Percentiles rank a stretch among this genome's conserved stretches.
Evolutionary conservation across 2,797 vertebrate genomes (phyloP).

Genomic region (Sebastes flavidus): DNA sequence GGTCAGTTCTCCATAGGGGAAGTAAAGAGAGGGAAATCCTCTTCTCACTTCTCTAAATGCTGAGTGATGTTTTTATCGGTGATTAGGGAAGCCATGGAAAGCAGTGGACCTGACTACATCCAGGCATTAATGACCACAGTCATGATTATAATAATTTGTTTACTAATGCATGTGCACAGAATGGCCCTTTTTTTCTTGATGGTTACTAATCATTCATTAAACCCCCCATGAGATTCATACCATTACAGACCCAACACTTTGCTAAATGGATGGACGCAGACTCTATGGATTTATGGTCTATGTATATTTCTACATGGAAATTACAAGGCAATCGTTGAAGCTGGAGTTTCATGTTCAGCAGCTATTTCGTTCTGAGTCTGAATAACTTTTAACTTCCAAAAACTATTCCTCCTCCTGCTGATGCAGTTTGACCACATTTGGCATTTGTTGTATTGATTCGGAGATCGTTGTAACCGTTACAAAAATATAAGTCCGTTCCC

Average conservation of each 20-base stretch:
- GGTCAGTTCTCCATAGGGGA: not conserved
- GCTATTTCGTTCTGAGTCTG: not conserved
- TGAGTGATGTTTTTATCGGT: fast-evolving
- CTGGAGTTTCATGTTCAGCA: not conserved
- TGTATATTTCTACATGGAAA: not conserved
- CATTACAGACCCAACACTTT: too few relatives aligned
- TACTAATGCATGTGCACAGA: not conserved
- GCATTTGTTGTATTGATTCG: not conserved
- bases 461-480: not conserved
- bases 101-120: not conserved
- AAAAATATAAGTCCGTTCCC: not conserved
- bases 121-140: not conserved
- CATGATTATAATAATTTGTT: not conserved
- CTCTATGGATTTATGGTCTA: not conserved
- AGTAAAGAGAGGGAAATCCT: not conserved
- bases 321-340: not conserved
- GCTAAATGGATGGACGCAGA: not conserved
- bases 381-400: not conserved
- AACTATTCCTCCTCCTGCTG: not conserved
- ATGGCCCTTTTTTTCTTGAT: not conserved
- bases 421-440: not conserved
- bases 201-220: too few relatives aligned
- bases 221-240: not conserved
- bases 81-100: not conserved
- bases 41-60: not conserved